Base-by-base conservation (phyloP, 2,888 invertebrate genomes). In the Drosophila nr. medialis region DNA sequence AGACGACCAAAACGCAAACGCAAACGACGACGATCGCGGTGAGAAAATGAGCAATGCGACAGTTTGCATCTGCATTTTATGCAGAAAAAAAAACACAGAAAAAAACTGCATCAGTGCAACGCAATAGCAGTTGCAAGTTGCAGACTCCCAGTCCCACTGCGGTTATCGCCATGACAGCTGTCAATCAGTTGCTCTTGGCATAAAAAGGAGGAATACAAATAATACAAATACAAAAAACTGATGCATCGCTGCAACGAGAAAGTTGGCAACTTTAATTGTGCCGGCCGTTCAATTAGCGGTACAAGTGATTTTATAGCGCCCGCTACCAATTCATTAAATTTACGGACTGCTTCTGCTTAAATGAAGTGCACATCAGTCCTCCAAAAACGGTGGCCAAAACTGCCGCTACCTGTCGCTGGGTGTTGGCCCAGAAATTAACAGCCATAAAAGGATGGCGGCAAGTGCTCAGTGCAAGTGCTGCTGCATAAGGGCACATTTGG, bases 131-230 rank as follows among this genome's bases (percentile, higher is more conserved):
- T 45, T 34, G 27, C 62, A 45, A 69, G 58, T 48, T 30, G 50
- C 24, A 58, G 66, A 55, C 72, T 60, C 29, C 45, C 73, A 73
- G 83, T 85, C 89, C 87, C 87, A 77, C 59, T 72, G 89, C 84
- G 82, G 87, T 85, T 90, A 90, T 89, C 90, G 81, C 75, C 87
- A 67, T 90, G 89, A 89, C 89, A 89, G 89, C 90, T 88, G 89
- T 90, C 89, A 89, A 88, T 89, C 84, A 85, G 49, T 65, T 64
- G 60, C 45, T 58, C 32, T 60, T 55, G 56, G 24, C 55, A 36
- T 30, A 56, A n/a, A 54, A 60, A 60, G 5, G 6, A 18, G 40
- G 45, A 49, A 50, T 59, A 36, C 42, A 62, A 53, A 42, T 38
- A 54, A 53, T 34, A n/a, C 18, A 29, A 40, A 53, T 8, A 42